Conservation (phyloP, 2,888 invertebrate species). For the Pemphredon lugubris region DNA sequence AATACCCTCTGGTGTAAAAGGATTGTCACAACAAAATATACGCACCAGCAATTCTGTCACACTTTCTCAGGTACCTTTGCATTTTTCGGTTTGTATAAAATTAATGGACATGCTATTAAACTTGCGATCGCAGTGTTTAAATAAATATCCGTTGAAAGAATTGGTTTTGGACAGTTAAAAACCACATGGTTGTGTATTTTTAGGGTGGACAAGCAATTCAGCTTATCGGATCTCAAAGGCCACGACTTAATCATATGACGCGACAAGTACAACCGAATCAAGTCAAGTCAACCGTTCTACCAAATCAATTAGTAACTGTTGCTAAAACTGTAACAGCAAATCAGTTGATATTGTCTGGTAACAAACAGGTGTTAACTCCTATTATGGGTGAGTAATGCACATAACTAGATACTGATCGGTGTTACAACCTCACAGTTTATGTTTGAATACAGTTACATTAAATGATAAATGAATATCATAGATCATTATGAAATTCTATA, state of each 20-base stretch:
- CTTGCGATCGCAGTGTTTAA: neutral
- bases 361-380: conserved; percentile 79
- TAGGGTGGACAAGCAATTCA: conserved; percentile 78
- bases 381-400: conserved; percentile 76
- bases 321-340: conserved; percentile 78
- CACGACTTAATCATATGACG: conserved; percentile 78
- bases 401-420: neutral
- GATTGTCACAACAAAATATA: conserved; percentile 78
- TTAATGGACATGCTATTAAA: neutral
- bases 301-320: conserved; percentile 78
- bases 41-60: conserved; percentile 77
- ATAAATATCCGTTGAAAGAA: neutral
- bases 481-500: no score
- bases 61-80: conserved; percentile 72
- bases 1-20: conserved; percentile 79
- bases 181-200: conserved; percentile 2
- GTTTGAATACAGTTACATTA: no score
- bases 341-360: conserved; percentile 78
- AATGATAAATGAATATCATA: no score
- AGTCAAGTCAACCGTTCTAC: conserved; percentile 76
- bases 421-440: no score
- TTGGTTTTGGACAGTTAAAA: conserved; percentile 10
- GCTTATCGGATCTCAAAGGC: conserved; percentile 79
- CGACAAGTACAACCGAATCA: conserved; percentile 78
- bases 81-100: conserved; percentile 11